Base-by-base conservation (phyloP, 2,113 vertebrate genomes). In the Oreochromis aureus region DNA sequence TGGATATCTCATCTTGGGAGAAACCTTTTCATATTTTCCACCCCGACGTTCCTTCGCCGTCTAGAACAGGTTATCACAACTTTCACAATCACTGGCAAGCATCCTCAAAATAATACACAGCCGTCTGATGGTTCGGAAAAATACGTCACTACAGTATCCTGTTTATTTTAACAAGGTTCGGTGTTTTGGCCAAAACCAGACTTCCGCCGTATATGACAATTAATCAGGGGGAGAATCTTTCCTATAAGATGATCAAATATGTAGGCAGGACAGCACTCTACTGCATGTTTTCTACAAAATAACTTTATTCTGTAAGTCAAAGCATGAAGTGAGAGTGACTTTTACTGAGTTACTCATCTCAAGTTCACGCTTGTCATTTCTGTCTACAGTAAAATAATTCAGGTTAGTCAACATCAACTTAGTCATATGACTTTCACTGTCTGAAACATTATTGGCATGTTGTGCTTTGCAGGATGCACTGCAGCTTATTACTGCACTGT, bases 341-440 rank as follows among this genome's bases (percentile, higher is more conserved):
- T 94, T 92, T 92, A 95, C 89, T 83, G 80, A 85, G 86, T 94
- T 92, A 95, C 89, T 96, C 95, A 96, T 95, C 80, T 87, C n/a
- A 48, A 56, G 10, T 86, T 91, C 78, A 82, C 19, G 8, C 59
- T 86, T 87, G 83, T 97, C 95, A 97, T 97, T 96, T 96, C 94
- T 91, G 91, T 94, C 94, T 93, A 73, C 81, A 85, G 84, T 82
- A 85, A 66, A 56, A 90, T 18, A 6, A 87, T 89, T 90, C 81
- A 51, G 46, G 82, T 89, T 96, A 95, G 79, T 83, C 83, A 3
- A 54, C 58, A 84, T 24, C 13, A 15, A 86, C 82, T 94, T 91
- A 96, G 91, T 96, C 96, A 96, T 93, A 88, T 87, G 83, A 93
- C 93, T 93, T 91, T 95, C 93, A 89, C 94, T 95, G 95, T 2